Conservation (phyloP, 2,797 vertebrate species). For the Lacerta agilis region DNA sequence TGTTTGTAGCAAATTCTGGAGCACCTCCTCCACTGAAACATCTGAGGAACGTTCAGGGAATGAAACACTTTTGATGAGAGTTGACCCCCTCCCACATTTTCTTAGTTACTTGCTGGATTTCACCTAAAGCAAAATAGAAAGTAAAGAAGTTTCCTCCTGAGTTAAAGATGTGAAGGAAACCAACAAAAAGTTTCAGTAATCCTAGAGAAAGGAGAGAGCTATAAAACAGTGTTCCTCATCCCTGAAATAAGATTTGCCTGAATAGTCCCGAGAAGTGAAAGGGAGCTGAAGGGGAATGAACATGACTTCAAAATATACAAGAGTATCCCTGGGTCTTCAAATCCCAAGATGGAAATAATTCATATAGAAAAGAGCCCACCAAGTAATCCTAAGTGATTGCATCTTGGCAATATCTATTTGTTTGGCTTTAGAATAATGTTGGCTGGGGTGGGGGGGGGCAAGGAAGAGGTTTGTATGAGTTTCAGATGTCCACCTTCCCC, state of each 20-base stretch:
- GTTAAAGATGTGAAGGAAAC: neutral
- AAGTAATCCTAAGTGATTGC: neutral
- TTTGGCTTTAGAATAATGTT: neutral
- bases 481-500: too few species aligned
- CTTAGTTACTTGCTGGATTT: neutral
- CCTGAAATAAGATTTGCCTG: neutral
- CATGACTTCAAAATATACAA: conserved; percentile 1
- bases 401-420: neutral
- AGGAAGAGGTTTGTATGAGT: too few species aligned
- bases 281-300: neutral
- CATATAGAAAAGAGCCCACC: neutral
- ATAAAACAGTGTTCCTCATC: neutral
- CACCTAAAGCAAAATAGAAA: neutral
- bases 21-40: too few species aligned
- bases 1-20: neutral
- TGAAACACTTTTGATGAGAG: too few species aligned
- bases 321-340: neutral
- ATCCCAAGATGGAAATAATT: neutral
- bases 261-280: neutral
- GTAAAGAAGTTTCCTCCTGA: neutral
- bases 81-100: too few species aligned
- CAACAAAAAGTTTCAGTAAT: neutral
- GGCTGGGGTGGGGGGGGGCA: too few species aligned
- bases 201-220: neutral
- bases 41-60: too few species aligned